These are phyloP conservation scores for Scaptomyza reducta DNA, from an alignment of 2,888 invertebrate genomes.

Conservation along the genomic window DNA sequence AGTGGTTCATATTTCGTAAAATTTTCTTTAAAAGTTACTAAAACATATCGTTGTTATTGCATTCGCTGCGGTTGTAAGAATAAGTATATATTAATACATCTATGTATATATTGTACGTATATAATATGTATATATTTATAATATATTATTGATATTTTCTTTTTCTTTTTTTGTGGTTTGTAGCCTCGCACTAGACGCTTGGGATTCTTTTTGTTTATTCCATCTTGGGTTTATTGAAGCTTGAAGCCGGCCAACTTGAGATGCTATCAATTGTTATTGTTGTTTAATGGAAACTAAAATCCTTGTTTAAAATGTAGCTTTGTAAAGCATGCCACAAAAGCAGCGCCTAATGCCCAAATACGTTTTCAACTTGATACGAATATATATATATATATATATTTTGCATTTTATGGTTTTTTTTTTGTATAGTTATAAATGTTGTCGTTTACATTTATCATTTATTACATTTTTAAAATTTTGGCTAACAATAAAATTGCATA, in stretches of 20 bases:
- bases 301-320: constrained; percentile 26
- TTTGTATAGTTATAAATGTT: constrained; percentile 64
- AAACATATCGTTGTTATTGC: constrained; percentile 15
- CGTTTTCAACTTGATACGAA: constrained; percentile 50
- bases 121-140: constrained; percentile 43
- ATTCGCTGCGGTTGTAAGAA: not conserved
- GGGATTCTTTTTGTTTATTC: constrained; percentile 29
- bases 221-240: constrained; percentile 40
- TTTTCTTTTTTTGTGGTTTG: constrained; percentile 17
- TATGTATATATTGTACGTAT: constrained; percentile 30
- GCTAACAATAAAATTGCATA: constrained; percentile 81
- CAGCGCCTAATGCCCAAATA: constrained; percentile 59
- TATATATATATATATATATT: constrained; percentile 22
- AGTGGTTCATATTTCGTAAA: constrained; percentile 32
- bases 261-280: not conserved
- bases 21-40: constrained; percentile 29
- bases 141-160: constrained; percentile 65
- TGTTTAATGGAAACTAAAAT: constrained; percentile 27
- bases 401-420: constrained; percentile 25
- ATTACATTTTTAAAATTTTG: constrained; percentile 77
- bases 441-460: constrained; percentile 64
- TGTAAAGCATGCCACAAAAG: constrained; percentile 44
- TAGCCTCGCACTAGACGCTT: constrained; percentile 58
- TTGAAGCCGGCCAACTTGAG: constrained; percentile 48
- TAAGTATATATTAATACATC: constrained; percentile 11